phyloP scores from a whole-genome alignment of 2,113 vertebrate genomes.

The Corythornis cristatus region DNA sequence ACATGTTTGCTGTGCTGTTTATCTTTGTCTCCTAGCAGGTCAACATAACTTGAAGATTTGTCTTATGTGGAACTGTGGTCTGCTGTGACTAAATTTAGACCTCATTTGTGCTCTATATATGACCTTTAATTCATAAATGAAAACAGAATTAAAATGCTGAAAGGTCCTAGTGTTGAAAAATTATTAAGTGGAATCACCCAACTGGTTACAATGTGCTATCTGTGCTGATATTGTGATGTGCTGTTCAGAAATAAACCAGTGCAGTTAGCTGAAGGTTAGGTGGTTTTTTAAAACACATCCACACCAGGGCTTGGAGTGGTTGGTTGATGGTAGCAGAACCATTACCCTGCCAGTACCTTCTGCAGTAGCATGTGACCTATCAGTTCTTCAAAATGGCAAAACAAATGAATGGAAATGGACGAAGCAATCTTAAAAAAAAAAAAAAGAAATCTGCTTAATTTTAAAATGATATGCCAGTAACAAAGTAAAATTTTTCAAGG shows the following conservation, averaged over 20 bases:
- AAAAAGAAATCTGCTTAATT: not conserved
- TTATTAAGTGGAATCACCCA: constrained; percentile 63
- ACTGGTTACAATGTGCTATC: constrained; percentile 32
- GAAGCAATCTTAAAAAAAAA: constrained; percentile 21
- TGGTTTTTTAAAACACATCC: not conserved
- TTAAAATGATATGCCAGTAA: constrained; percentile 48
- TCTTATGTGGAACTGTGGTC: constrained; percentile 86
- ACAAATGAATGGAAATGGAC: constrained; percentile 11
- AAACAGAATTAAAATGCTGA: constrained; percentile 60
- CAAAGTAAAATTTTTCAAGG: constrained; percentile 60
- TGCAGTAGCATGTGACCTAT: constrained; percentile 26
- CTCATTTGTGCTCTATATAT: constrained; percentile 90
- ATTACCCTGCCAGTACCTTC: not conserved
- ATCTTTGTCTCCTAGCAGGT: constrained; percentile 83
- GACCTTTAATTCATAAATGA: constrained; percentile 82
- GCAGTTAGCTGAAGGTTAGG: constrained; percentile 41
- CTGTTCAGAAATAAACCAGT: constrained; percentile 50
- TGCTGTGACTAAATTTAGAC: constrained; percentile 90
- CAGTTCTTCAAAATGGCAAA: constrained; percentile 42
- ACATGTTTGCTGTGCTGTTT: constrained; percentile 77
- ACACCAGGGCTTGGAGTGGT: not conserved
- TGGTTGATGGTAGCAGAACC: not conserved
- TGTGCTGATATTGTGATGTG: constrained; percentile 57
- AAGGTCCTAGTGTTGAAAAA: constrained; percentile 68
- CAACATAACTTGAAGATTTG: constrained; percentile 90